Evolutionary conservation across 2,113 vertebrate genomes (phyloP), one percentile per base, ranked within the genome.

Genomic region (Apus apus): DNA sequence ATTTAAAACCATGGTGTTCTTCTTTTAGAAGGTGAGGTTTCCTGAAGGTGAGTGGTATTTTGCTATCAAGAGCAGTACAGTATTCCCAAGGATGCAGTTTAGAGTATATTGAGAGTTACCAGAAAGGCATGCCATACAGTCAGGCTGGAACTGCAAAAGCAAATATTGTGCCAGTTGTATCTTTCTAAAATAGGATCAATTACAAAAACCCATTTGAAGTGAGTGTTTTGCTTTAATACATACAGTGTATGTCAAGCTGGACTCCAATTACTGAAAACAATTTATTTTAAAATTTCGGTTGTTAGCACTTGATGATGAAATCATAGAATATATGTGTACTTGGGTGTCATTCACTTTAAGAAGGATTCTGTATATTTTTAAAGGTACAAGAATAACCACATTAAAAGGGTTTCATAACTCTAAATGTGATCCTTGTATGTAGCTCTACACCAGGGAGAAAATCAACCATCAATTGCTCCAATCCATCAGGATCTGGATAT

Each of bases 71-170:
- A 96, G 70, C 74, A 58, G 61, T 57, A 68, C 21, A 19, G 54
- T 92, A 85, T 90, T 94, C 86, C 73, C 76, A 95, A 66, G 70
- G 86, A 88, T 92, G 66, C 40, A 86, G 68, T 90, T 75, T 75
- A 58, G 80, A 81, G 66, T 78, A 57, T 79, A 43, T 61, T 89
- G 70, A 90, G 51, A 94, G 79, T 93, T 90, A 38, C 36, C 62
- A 32, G 50, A 64, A 77, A 94, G 70, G 38, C 12, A 3, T 60
- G 77, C 54, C 51, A 11, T 82, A 54, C 5, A 4, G 57, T 54
- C 73, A 89, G 66, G 45, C 61, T 90, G 78, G 72, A 94, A 76
- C 57, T 93, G 85, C 38, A 90, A 74, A 83, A 80, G 53, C 48
- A 84, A 86, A 65, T 20, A 60, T 6, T 36, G 27, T 82, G 61